Base-by-base conservation (phyloP, 1,140 invertebrate species). In the Oryzaephilus surinamensis region DNA sequence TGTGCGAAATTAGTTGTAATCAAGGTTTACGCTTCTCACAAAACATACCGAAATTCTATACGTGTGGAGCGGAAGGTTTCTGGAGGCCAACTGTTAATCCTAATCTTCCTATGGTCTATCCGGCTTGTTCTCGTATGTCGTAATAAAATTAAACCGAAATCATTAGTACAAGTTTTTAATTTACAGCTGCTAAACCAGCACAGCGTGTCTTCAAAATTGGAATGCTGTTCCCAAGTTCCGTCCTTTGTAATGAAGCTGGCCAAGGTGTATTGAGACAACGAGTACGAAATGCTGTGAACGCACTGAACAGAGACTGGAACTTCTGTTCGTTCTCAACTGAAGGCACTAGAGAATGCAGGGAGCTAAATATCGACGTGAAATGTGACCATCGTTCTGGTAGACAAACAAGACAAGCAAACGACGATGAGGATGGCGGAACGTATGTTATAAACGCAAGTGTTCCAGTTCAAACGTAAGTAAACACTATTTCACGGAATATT, bases 41-140 rank as follows among this genome's bases (percentile, higher is more conserved):
- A 60, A 73, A 76, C 29, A 84, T 95, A 19, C 89, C 92, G 0
- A 84, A 88, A 48, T 97, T 96, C 67, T 97, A 95, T 56, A 93
- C 91, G 4, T 97, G 93, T 60, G 92, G 90, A 10, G 88, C 87
- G 36, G 92, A 97, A 76, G 92, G 92, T 21, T 92, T 92, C 62
- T 97, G 92, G 92, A 71, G 89, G 46, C 93, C 93, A 14, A 90
- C 84, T 2, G 70, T 65, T 14, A 74, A 88, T 55, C 84, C 88
- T 6, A 72, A 66, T 17, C 65, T 84, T 44, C 84, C 86, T 8
- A 61, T 93, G 41, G 67, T 91, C 2, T 95, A 93, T 60, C 90
- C 91, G 21, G 85, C 89, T 50, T 95, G 90, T 60, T 89, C 88
- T 52, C 72, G 83, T 84, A 76, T 72, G 69, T 63, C n/a, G 28